A percentile compares a stretch with the other conserved stretches of the same genome.
These are phyloP conservation scores for Colinus virginianus DNA, from an alignment of 2,113 vertebrate genomes.

Conservation along the genomic window DNA sequence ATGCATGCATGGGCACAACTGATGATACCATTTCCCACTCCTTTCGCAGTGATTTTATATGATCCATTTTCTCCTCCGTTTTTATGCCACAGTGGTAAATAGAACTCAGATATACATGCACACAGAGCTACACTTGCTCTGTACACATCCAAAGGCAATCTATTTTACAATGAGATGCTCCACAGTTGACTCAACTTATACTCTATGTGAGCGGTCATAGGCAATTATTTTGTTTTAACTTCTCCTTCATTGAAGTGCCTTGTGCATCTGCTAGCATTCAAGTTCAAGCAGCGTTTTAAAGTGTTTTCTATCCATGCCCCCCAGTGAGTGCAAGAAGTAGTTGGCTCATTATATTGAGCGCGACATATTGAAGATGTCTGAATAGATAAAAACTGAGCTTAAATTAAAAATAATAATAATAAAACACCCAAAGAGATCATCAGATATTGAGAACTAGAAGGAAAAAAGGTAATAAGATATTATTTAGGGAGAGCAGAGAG, in stretches of 20 bases:
- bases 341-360: neutral
- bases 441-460: neutral
- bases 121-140: neutral
- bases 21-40: too few relatives aligned
- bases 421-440: neutral
- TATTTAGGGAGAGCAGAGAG: conserved; percentile 10
- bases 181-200: neutral
- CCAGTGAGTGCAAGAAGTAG: neutral
- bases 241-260: neutral
- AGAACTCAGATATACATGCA: fast-evolving
- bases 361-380: neutral
- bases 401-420: neutral
- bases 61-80: neutral
- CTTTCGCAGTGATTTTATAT: fast-evolving
- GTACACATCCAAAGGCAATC: neutral
- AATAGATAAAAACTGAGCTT: neutral
- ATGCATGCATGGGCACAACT: fast-evolving
- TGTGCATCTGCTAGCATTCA: neutral
- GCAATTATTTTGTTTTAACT: neutral
- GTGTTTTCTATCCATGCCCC: neutral
- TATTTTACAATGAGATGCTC: neutral
- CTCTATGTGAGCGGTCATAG: neutral
- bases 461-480: neutral
- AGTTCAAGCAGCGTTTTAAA: neutral
- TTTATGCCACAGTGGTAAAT: neutral